These are phyloP conservation scores for Cistogaster globosa DNA, from an alignment of 2,888 invertebrate genomes.

Conservation along the genomic window DNA sequence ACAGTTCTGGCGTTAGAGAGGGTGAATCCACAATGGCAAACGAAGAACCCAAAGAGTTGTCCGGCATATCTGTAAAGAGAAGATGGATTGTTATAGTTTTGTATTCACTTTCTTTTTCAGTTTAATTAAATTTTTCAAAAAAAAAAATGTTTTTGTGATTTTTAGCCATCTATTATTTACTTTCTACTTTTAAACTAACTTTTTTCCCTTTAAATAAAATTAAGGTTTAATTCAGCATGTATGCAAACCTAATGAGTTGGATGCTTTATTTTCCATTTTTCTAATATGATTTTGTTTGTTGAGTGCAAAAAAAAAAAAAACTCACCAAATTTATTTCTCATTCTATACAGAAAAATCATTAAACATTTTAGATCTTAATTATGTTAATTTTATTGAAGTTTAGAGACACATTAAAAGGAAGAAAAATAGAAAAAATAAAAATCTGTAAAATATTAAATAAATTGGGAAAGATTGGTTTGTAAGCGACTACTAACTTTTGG, in stretches of 20 bases:
- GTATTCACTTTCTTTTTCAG: neutral
- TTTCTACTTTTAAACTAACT: conserved; percentile 24
- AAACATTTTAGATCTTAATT: conserved; percentile 77
- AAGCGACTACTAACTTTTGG: conserved; percentile 22
- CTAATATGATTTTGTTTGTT: conserved; percentile 37
- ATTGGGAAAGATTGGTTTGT: conserved; percentile 56
- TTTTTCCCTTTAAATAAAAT: neutral
- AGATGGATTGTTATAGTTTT: neutral
- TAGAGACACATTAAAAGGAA: conserved; percentile 46
- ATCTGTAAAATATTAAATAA: conserved; percentile 50
- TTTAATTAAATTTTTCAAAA: neutral
- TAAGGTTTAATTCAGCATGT: conserved; percentile 39
- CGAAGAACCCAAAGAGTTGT: conserved; percentile 77
- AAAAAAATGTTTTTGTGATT: conserved; percentile 47
- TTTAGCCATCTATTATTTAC: neutral
- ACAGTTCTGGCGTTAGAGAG: conserved; percentile 81
- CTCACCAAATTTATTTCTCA: conserved; percentile 78
- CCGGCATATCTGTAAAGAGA: conserved; percentile 79
- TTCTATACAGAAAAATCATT: conserved; percentile 76
- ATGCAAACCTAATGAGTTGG: conserved; percentile 24
- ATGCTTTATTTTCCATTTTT: conserved; percentile 23
- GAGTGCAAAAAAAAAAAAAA: conserved; percentile 59
- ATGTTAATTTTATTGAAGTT: neutral
- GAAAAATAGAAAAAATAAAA: conserved; percentile 69
- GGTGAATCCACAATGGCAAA: conserved; percentile 82